phyloP scores from a whole-genome alignment of 2,113 vertebrate species.

The Oenanthe melanoleuca region DNA sequence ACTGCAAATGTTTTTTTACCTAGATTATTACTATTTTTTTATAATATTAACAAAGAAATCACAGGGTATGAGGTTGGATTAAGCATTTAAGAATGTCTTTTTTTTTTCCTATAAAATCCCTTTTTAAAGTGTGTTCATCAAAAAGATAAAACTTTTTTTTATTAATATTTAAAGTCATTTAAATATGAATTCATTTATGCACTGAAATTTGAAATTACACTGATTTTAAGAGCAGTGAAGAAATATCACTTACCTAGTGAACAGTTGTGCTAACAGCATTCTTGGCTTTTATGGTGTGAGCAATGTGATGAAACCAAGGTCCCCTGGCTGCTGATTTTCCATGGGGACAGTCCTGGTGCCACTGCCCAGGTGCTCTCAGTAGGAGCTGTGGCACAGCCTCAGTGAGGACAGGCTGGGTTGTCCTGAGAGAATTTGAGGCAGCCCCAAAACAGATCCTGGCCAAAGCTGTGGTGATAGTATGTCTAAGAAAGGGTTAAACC shows the following conservation, averaged over 20 bases:
- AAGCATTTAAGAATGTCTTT: not conserved
- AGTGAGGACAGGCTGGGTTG: not conserved
- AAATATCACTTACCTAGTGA: not conserved
- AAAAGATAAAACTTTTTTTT: not conserved
- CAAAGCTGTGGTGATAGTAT: not conserved
- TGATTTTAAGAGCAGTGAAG: not conserved
- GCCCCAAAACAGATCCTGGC: not conserved
- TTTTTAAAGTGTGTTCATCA: not conserved
- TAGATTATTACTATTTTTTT: not conserved
- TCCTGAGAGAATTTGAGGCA: fast-evolving
- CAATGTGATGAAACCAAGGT: not conserved
- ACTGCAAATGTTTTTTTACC: not conserved
- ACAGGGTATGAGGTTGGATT: not conserved
- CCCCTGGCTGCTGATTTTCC: not conserved
- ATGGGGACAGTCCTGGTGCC: fast-evolving
- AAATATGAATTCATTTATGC: not conserved
- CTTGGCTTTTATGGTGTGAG: not conserved
- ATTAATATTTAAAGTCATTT: not conserved
- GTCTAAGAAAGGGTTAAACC: not conserved
- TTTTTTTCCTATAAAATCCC: fast-evolving
- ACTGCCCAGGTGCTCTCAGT: fast-evolving
- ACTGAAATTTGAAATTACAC: not conserved
- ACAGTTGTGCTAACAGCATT: not conserved
- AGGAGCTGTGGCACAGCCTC: not conserved
- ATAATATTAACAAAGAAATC: not conserved